phyloP scores from a whole-genome alignment of 2,113 vertebrate species.

The Anolis carolinensis region DNA sequence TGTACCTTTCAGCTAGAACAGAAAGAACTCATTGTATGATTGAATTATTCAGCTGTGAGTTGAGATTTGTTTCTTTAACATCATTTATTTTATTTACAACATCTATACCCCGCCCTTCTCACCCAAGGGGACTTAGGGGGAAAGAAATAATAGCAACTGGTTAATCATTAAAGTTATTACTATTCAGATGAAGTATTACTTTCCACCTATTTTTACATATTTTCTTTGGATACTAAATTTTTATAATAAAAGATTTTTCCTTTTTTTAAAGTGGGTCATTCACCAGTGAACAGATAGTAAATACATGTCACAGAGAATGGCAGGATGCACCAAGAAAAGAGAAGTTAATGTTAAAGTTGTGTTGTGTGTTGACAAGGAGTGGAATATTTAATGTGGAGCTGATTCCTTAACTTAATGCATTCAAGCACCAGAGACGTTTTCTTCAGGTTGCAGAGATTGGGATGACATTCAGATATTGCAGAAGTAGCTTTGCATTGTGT shows the following conservation, averaged over 20 bases:
- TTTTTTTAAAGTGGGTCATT: conserved; percentile 50
- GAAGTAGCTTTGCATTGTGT: conserved; percentile 42
- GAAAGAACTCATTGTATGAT: neutral
- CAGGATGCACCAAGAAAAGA: conserved; percentile 46
- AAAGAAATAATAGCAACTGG: conserved; percentile 16
- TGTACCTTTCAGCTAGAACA: conserved; percentile 28
- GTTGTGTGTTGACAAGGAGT: conserved; percentile 43
- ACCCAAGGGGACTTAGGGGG: too few species aligned
- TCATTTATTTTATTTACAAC: too few species aligned
- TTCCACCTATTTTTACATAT: neutral
- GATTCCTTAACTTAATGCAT: conserved; percentile 21
- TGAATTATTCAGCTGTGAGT: neutral
- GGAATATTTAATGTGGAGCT: conserved; percentile 54
- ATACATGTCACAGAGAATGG: conserved; percentile 34
- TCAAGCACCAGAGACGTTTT: conserved; percentile 38
- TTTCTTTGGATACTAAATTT: conserved; percentile 38
- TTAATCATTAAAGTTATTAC: conserved; percentile 46
- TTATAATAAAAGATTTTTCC: conserved; percentile 33
- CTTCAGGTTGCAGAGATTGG: conserved; percentile 31
- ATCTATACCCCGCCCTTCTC: too few species aligned
- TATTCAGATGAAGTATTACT: neutral
- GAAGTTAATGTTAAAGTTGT: conserved; percentile 31
- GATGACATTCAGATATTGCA: conserved; percentile 41
- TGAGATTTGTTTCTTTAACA: conserved; percentile 30
- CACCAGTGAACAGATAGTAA: conserved; percentile 30